These are phyloP conservation scores for Astreopora myriophthalma DNA, from an alignment of 64 coral and sea anemone species.

Conservation along the genomic window DNA sequence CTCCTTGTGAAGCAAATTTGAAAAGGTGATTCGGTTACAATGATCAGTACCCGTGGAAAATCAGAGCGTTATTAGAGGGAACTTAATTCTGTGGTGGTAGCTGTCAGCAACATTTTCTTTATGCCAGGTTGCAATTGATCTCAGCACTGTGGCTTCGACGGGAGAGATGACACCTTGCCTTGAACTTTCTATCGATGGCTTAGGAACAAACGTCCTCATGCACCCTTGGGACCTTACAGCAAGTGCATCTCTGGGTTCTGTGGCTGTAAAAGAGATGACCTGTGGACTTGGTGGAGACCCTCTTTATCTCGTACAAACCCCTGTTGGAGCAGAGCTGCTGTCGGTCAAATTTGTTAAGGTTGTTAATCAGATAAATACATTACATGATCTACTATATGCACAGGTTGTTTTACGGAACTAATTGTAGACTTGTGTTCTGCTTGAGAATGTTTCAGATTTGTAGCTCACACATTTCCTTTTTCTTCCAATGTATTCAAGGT, in stretches of 20 bases:
- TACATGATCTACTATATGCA: too few relatives aligned
- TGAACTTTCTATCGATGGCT: slow-evolving; percentile 54
- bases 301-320: slow-evolving; percentile 81
- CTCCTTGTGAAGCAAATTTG: too few relatives aligned
- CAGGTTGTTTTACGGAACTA: too few relatives aligned
- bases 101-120: background rate
- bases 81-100: too few relatives aligned
- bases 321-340: slow-evolving; percentile 78
- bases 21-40: too few relatives aligned
- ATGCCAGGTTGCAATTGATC: slow-evolving; percentile 70
- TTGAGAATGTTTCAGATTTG: too few relatives aligned
- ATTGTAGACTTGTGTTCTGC: too few relatives aligned
- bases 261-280: slow-evolving; percentile 88
- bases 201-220: slow-evolving; percentile 79
- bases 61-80: too few relatives aligned
- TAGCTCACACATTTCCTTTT: background rate
- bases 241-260: slow-evolving; percentile 79
- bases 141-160: slow-evolving; percentile 45
- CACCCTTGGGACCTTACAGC: slow-evolving; percentile 76
- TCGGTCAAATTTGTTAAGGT: slow-evolving; percentile 82
- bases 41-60: too few relatives aligned
- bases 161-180: slow-evolving; percentile 63
- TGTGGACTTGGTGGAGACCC: slow-evolving; percentile 72
- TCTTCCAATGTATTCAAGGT: slow-evolving; percentile 47
- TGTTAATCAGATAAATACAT: background rate